A percentile compares a stretch with the other conserved stretches of the same genome.
These are phyloP conservation scores for Plagodis dolabraria DNA, from an alignment of 2,888 invertebrate genomes.

Conservation along the genomic window DNA sequence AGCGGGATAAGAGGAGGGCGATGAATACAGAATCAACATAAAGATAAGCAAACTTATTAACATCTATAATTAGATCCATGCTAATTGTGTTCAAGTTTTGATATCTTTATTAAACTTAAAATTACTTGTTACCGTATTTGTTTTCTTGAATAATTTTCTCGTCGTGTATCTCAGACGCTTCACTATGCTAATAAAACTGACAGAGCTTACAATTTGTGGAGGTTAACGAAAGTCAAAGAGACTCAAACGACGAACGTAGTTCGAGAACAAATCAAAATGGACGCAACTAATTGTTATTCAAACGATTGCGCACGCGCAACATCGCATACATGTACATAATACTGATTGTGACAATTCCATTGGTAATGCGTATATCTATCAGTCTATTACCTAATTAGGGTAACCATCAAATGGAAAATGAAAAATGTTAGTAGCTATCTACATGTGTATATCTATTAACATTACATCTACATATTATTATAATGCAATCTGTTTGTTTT, in stretches of 20 bases:
- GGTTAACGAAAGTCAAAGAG: constrained; percentile 37
- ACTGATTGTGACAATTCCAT: constrained; percentile 57
- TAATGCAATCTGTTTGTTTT: no score
- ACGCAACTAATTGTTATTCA: constrained; percentile 51
- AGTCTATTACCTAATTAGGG: constrained; percentile 48
- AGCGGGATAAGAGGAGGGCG: no score
- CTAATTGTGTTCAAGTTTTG: no score
- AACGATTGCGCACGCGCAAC: constrained; percentile 49
- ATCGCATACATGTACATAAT: background rate
- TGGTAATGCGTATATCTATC: constrained; percentile 47
- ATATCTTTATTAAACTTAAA: background rate
- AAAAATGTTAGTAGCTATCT: background rate
- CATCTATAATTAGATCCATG: no score
- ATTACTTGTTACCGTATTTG: constrained; percentile 6
- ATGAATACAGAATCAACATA: no score
- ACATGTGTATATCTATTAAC: no score
- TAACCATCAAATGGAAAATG: constrained; percentile 8
- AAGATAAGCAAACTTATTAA: no score
- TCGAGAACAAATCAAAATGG: constrained; percentile 48
- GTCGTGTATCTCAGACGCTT: background rate
- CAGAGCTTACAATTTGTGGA: constrained; percentile 13
- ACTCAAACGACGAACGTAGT: constrained; percentile 32
- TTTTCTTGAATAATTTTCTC: constrained; percentile 10
- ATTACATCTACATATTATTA: no score
- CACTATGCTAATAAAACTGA: constrained; percentile 18